Percentiles rank a stretch among this genome's conserved stretches.
Conservation (phyloP, 2,888 invertebrate species). For the Cantharis rustica region DNA sequence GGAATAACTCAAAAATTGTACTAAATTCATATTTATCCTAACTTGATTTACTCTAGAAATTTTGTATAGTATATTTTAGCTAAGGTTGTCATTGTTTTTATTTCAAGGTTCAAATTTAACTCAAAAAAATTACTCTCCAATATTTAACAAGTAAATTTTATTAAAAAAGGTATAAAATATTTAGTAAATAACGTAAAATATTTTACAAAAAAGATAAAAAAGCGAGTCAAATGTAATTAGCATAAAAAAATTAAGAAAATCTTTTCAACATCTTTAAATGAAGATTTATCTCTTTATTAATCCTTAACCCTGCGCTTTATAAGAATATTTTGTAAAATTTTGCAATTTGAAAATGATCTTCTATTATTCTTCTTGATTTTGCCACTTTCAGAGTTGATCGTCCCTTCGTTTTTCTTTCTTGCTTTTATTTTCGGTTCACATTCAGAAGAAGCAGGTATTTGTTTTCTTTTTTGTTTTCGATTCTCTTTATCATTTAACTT, state of each 20-base stretch:
- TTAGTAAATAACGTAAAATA: background rate
- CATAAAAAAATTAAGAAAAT: background rate
- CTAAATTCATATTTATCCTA: no score
- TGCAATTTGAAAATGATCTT: background rate
- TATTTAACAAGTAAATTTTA: background rate
- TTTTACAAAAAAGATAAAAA: background rate
- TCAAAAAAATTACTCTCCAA: background rate
- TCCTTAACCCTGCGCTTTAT: background rate
- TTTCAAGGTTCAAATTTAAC: background rate
- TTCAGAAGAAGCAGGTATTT: background rate
- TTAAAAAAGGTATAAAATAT: background rate
- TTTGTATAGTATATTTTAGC: background rate
- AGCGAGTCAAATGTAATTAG: background rate
- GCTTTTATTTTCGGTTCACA: background rate
- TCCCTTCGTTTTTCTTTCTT: background rate
- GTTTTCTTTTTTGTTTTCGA: background rate
- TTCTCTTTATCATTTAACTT: background rate
- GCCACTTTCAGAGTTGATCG: background rate
- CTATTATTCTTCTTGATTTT: background rate
- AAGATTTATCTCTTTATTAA: background rate
- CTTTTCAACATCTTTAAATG: background rate
- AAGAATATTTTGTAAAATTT: background rate
- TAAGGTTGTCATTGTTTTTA: background rate
- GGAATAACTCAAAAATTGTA: no score
- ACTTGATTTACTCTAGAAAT: background rate